Percentiles rank a stretch among this genome's conserved stretches.
Evolutionary conservation across 1,140 invertebrate species (phyloP).

Genomic region (Papilio polytes): DNA sequence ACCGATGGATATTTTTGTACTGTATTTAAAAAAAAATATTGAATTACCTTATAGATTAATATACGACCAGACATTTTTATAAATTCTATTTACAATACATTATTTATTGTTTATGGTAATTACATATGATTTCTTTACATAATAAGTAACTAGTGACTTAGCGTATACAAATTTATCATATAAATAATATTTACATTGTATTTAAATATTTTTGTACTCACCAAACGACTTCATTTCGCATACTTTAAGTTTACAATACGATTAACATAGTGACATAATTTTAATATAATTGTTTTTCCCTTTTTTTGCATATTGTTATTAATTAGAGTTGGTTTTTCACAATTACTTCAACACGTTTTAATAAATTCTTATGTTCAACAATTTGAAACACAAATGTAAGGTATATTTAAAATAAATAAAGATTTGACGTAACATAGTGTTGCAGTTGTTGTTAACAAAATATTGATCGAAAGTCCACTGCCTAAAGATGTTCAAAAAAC

Average conservation of each 20-base stretch:
- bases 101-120: neutral
- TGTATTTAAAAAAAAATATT: neutral
- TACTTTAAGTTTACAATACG: neutral
- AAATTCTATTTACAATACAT: neutral
- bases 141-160: neutral
- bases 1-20: constrained; percentile 1
- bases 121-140: neutral
- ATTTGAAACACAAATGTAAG: too few species aligned
- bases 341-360: too few species aligned
- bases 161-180: neutral
- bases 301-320: neutral
- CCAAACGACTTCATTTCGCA: neutral
- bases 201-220: neutral
- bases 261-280: too few species aligned
- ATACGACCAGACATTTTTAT: neutral
- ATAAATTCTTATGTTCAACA: too few species aligned
- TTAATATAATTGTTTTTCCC: too few species aligned
- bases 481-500: too few species aligned
- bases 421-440: too few species aligned
- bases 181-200: neutral
- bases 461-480: too few species aligned
- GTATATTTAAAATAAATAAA: too few species aligned
- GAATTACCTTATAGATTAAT: neutral
- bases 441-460: too few species aligned
- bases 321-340: neutral